Base-by-base conservation (phyloP, 2,797 vertebrate species). In the Echeneis naucrates region DNA sequence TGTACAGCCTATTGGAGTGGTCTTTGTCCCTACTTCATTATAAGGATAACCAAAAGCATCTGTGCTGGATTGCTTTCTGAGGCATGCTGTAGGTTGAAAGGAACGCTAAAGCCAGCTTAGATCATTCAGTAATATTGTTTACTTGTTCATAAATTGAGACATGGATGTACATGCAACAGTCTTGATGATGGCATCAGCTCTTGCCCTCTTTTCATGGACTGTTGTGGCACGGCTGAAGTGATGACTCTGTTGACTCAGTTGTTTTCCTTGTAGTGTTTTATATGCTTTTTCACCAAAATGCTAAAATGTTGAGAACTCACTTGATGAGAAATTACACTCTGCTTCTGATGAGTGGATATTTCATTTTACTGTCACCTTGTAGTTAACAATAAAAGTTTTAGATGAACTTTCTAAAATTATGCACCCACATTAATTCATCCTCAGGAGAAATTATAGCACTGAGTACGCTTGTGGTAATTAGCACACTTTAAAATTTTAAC, bases 31-130 rank as follows among this genome's bases (percentile, higher is more conserved):
- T 84, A 73, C 80, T 82, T 88, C 68, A 86, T 90, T 87, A 80
- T 83, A 88, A 57, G 53, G 66, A 78, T 87, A 90, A 89, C 61
- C 48, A 77, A 70, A 85, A 89, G 78, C 87, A 89, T 89, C 73
- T 90, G 87, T 70, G 80, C 61, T 44, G 21, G 72, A 81, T 24
- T 24, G 17, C 51, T 75, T 75, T 76, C 55, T 80, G 54, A 51
- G 33, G 45, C 73, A 61, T 72, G 51, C 38, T 62, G 54, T 21
- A 63, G 40, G 69, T 69, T 58, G 30, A 54, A 67, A 19, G 38
- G 45, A 44, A 65, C 53, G 24, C n/a, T 7, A 13, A 33, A 27
- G 47, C 54, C 23, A 40, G 53, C 53, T 12, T 45, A 42, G 30
- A 52, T 13, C 42, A 16, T 63, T 40, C 24, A 19, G 57, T 71